Base-by-base conservation (phyloP, 1,140 invertebrate species). In the Drosophila sechellia region DNA sequence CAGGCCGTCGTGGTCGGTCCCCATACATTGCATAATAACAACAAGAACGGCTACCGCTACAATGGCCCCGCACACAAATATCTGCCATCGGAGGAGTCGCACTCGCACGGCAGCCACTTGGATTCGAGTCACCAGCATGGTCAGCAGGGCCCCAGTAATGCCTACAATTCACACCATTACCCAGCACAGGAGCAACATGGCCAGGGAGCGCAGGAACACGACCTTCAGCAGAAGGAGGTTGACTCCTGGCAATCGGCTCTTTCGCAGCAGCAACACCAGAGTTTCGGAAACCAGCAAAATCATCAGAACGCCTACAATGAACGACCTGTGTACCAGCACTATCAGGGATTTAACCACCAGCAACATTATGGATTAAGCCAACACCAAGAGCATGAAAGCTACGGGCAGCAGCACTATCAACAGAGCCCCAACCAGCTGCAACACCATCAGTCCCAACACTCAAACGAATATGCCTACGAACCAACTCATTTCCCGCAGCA, bases 31-130 rank as follows among this genome's bases (percentile, higher is more conserved):
- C 46, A 6, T 2, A 64, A 74, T 4, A 73, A 42, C 13, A 78
- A 86, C 58, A 8, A 48, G 4, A 58, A 77, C 43, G 83, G 84
- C 22, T 87, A 87, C 53, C 84, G 83, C 3, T 87, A 87, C 5
- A 89, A 87, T 48, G 83, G 84, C 8, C 83, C 83, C 0, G 79
- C 83, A 1, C 83, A 87, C 43, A 87, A 87, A 6, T 87, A 87
- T 45, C 40, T 87, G 60, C 83, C 83, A 0, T 71, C 63, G 0
- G 75, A 86, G 22, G 71, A 56, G 25, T 31, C 75, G 3, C 48
- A 63, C 2, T 43, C 39, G 22, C 59, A 66, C 0, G 25, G 56
- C 34, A 46, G 56, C 52, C 45, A 53, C 55, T 11, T 11, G 72
- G 69, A 25, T 63, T 45, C 31, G 10, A 27, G 58, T 4, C 49